phyloP scores from a whole-genome alignment of 2,797 vertebrate genomes.

The Ispidina lecontei region DNA sequence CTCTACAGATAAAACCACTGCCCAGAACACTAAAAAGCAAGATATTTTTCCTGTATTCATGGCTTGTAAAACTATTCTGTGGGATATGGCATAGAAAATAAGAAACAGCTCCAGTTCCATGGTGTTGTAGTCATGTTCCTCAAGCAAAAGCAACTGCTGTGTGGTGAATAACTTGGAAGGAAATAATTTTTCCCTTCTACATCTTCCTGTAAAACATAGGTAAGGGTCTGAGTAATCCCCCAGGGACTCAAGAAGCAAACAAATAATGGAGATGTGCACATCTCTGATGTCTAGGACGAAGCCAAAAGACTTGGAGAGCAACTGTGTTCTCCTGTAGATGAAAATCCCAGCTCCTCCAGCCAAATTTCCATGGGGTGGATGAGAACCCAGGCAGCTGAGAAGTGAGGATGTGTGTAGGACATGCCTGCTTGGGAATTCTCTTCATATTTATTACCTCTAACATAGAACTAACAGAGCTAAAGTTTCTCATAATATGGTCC shows the following conservation, averaged over 20 bases:
- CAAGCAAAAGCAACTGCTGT: neutral
- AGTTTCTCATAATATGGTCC: neutral
- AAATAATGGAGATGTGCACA: neutral
- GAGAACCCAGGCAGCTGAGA: neutral
- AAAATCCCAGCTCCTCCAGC: neutral
- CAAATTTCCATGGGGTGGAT: neutral
- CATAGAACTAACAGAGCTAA: neutral
- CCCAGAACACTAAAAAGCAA: neutral
- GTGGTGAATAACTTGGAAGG: neutral
- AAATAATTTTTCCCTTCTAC: neutral
- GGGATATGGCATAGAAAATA: neutral
- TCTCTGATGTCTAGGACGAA: neutral
- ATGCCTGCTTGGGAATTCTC: neutral
- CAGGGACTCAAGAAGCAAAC: neutral
- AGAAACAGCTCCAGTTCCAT: neutral
- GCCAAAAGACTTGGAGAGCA: neutral
- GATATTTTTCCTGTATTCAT: neutral
- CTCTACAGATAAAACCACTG: neutral
- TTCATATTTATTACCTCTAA: neutral
- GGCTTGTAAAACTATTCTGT: neutral
- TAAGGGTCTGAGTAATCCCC: neutral
- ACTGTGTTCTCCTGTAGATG: neutral
- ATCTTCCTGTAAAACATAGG: neutral
- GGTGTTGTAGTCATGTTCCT: accelerated
- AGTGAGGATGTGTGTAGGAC: neutral